These are phyloP conservation scores for Neodiprion lecontei DNA, from an alignment of 1,140 invertebrate genomes.

Conservation along the genomic window DNA sequence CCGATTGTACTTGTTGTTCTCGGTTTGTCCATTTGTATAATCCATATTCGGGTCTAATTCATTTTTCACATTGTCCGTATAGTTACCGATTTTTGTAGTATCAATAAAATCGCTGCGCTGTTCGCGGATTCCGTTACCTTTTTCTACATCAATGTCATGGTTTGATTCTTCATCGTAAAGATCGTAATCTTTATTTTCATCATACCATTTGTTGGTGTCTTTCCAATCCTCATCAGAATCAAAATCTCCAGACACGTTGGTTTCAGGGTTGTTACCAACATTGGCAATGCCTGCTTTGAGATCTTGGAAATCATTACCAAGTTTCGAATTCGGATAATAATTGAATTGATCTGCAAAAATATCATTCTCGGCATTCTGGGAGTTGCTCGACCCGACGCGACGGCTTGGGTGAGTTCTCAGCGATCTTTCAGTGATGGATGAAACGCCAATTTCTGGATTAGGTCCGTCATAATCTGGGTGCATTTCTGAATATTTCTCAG, in stretches of 20 bases:
- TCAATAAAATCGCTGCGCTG: constrained; percentile 39
- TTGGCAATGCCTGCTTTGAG: not conserved
- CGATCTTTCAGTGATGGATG: constrained; percentile 32
- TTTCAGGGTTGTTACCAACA: constrained; percentile 2
- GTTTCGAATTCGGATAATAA: constrained; percentile 19
- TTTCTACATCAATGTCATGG: constrained; percentile 28
- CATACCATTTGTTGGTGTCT: constrained; percentile 39
- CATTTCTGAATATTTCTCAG: constrained; percentile 48
- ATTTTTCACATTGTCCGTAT: constrained; percentile 31
- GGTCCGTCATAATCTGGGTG: constrained; percentile 36
- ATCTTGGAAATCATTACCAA: constrained; percentile 15
- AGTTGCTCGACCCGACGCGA: constrained; percentile 13
- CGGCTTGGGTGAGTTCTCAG: constrained; percentile 24
- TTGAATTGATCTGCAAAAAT: constrained; percentile 16
- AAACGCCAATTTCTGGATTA: constrained; percentile 29
- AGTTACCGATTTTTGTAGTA: constrained; percentile 22
- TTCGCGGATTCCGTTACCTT: constrained; percentile 39
- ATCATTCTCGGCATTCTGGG: constrained; percentile 23
- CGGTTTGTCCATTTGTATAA: constrained; percentile 42
- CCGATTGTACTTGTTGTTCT: constrained; percentile 28
- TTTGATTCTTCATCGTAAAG: constrained; percentile 40
- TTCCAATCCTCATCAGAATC: constrained; percentile 33
- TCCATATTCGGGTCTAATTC: constrained; percentile 42
- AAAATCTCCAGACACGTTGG: constrained; percentile 7
- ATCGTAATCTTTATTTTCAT: constrained; percentile 44